Evolutionary conservation across 2,888 invertebrate species (phyloP).

Genomic region (Scaptomyza reducta): DNA sequence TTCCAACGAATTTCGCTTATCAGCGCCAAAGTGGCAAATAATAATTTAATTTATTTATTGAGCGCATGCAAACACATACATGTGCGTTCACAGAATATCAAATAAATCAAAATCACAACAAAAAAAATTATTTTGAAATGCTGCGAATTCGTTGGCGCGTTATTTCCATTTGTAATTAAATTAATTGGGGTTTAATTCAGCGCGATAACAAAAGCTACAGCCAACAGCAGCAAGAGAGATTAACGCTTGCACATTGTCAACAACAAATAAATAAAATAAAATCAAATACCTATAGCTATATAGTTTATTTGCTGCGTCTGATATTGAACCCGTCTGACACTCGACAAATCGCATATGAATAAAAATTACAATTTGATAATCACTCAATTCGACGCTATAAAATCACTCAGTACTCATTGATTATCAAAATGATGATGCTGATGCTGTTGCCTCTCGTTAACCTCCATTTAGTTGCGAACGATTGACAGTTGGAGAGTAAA

Average conservation of each 20-base stretch:
- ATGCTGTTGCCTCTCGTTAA: slow-evolving; percentile 41
- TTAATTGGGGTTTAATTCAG: slow-evolving; percentile 84
- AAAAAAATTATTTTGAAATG: slow-evolving; percentile 25
- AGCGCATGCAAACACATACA: slow-evolving; percentile 38
- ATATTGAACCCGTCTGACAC: slow-evolving; percentile 79
- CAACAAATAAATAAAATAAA: slow-evolving; percentile 49
- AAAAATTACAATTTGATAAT: slow-evolving; percentile 74
- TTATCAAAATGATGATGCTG: slow-evolving; percentile 6
- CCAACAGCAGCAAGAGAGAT: slow-evolving; percentile 21
- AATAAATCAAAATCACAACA: slow-evolving; percentile 62
- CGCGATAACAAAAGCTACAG: slow-evolving; percentile 54
- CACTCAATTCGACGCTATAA: slow-evolving; percentile 43
- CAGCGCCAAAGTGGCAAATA: slow-evolving; percentile 67
- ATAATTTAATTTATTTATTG: slow-evolving; percentile 76
- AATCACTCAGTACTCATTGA: slow-evolving; percentile 3
- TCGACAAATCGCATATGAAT: slow-evolving; percentile 75
- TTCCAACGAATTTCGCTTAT: slow-evolving; percentile 48
- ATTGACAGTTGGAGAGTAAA: slow-evolving; percentile 34
- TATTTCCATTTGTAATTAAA: slow-evolving; percentile 83
- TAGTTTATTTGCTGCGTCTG: slow-evolving; percentile 38
- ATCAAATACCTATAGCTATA: slow-evolving; percentile 7
- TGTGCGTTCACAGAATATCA: slow-evolving; percentile 40
- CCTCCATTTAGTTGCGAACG: slow-evolving; percentile 42
- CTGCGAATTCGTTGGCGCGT: slow-evolving; percentile 56
- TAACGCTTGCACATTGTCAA: slow-evolving; percentile 63